Evolutionary conservation across 2,113 vertebrate genomes (phyloP).

Genomic region (Zosterops japonicus): DNA sequence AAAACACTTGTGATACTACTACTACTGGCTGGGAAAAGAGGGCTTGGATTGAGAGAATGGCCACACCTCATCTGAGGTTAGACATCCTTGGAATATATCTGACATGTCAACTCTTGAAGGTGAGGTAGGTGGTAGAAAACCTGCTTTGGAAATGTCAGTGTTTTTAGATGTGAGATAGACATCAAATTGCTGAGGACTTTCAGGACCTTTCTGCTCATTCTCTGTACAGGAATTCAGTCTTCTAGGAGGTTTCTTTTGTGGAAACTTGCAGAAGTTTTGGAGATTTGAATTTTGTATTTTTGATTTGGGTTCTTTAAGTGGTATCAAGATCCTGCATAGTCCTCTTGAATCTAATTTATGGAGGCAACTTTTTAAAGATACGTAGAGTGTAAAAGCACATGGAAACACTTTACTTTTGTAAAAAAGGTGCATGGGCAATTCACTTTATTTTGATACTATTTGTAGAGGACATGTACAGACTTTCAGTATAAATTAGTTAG

Average conservation of each 20-base stretch:
- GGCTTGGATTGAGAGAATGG: not conserved
- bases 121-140: not conserved
- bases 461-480: not conserved
- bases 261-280: not conserved
- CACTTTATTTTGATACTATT: not conserved
- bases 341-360: not conserved
- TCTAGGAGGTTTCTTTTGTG: not conserved
- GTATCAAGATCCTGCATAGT: not conserved
- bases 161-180: not conserved
- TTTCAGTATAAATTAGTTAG: not conserved
- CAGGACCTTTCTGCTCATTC: not conserved
- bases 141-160: not conserved
- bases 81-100: accelerated
- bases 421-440: not conserved
- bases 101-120: not conserved
- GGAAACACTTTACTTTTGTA: not conserved
- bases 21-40: not conserved
- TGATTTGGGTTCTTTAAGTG: not conserved
- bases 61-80: not conserved
- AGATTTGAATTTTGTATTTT: not conserved
- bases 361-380: not conserved
- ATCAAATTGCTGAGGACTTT: not conserved
- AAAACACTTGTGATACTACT: not conserved
- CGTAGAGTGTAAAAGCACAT: not conserved
- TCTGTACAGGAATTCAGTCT: not conserved